These are phyloP conservation scores for Murina feae DNA, from an alignment of 2,113 vertebrate genomes.

Conservation along the genomic window DNA sequence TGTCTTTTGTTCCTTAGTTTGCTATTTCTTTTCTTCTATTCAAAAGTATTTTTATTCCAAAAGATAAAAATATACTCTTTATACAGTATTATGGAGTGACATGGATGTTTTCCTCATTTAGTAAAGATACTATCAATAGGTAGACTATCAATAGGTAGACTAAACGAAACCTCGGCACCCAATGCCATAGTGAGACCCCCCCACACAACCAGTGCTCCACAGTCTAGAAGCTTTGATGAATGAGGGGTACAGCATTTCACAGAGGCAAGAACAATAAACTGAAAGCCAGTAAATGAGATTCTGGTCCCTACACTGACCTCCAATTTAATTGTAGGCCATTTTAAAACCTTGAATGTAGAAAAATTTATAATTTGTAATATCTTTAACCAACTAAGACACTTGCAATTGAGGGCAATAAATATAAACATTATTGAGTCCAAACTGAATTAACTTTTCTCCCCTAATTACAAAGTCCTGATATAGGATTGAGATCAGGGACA, in stretches of 20 bases:
- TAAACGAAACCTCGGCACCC: neutral
- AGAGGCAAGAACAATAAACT: neutral
- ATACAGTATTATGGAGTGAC: neutral
- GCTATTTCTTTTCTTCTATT: neutral
- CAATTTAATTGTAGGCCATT: neutral
- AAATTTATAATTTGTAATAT: neutral
- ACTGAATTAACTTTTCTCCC: neutral
- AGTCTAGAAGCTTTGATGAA: neutral
- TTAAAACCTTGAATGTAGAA: neutral
- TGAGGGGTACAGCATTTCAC: neutral
- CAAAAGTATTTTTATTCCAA: neutral
- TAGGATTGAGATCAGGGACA: neutral
- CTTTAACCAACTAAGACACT: neutral
- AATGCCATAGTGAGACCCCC: neutral
- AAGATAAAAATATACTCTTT: neutral
- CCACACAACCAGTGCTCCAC: neutral
- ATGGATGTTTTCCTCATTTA: neutral
- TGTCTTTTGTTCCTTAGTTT: neutral
- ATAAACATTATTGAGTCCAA: neutral
- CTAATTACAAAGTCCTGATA: neutral
- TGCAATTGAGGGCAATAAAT: neutral
- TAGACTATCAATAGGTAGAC: neutral
- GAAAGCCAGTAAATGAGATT: neutral
- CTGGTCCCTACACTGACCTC: neutral
- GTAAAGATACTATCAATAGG: neutral